These are phyloP conservation scores for Brienomyrus brachyistius DNA, from an alignment of 2,113 vertebrate genomes.

Conservation along the genomic window DNA sequence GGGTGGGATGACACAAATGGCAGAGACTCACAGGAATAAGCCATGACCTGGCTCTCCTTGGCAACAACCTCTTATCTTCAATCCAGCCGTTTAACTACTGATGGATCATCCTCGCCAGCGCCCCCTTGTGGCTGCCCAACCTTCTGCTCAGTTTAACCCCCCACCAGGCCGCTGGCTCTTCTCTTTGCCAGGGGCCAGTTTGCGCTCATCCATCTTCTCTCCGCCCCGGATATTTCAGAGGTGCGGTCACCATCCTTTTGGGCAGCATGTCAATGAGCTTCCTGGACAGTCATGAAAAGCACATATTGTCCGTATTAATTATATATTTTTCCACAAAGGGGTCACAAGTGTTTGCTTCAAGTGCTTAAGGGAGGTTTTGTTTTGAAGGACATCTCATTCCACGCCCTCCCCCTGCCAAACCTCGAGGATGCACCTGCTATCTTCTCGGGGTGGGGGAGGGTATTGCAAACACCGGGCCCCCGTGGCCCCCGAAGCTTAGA, in stretches of 20 bases:
- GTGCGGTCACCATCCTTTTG: no score
- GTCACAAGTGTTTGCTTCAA: neutral
- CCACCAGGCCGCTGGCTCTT: neutral
- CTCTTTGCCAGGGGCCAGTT: neutral
- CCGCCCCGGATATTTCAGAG: neutral
- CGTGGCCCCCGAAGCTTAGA: neutral
- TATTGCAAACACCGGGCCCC: constrained; percentile 9
- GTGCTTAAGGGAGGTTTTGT: neutral
- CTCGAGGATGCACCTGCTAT: constrained; percentile 36
- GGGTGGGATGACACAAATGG: neutral
- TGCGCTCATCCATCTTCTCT: neutral
- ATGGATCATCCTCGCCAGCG: neutral
- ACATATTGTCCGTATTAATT: neutral
- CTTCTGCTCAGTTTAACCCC: neutral
- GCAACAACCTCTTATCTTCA: neutral
- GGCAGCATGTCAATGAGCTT: no score
- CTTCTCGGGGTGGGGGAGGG: constrained; percentile 18
- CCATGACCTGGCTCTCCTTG: neutral
- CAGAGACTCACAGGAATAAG: neutral
- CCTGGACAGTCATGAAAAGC: neutral
- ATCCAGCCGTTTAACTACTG: neutral
- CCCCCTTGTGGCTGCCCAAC: neutral
- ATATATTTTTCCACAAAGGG: neutral
- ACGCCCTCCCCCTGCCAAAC: constrained; percentile 28
- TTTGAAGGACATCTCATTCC: neutral